Evolutionary conservation across 2,113 vertebrate genomes (phyloP).

Genomic region (Bufo bufo): DNA sequence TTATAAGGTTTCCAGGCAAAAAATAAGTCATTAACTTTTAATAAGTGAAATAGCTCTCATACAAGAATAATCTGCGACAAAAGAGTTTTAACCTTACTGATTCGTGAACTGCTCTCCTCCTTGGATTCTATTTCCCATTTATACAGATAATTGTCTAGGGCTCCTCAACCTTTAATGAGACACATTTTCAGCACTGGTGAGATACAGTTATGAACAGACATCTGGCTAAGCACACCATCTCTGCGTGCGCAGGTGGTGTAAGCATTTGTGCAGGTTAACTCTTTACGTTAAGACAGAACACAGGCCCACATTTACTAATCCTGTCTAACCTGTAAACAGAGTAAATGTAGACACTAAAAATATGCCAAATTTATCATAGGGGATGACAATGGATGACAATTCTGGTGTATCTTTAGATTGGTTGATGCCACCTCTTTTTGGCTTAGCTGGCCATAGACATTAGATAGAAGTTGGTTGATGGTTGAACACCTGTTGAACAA

Average conservation of each 20-base stretch:
- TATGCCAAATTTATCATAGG: too few species aligned
- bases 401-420: too few species aligned
- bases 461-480: too few species aligned
- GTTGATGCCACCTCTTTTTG: too few species aligned
- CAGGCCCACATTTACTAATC: too few species aligned
- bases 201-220: background rate
- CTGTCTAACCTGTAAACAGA: too few species aligned
- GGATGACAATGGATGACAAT: too few species aligned
- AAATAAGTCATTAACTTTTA: slow-evolving; percentile 25
- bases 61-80: background rate
- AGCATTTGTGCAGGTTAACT: slow-evolving; percentile 22
- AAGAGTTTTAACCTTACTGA: slow-evolving; percentile 6
- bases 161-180: slow-evolving; percentile 19
- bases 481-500: too few species aligned
- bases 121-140: slow-evolving; percentile 23
- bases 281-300: background rate
- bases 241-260: slow-evolving; percentile 22
- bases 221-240: slow-evolving; percentile 4
- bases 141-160: slow-evolving; percentile 20
- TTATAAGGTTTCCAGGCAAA: slow-evolving; percentile 7
- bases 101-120: background rate
- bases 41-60: background rate
- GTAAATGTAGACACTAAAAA: too few species aligned
- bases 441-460: too few species aligned
- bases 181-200: slow-evolving; percentile 21